These are phyloP conservation scores for Malurus splendens DNA, from an alignment of 2,797 vertebrate genomes.

Conservation along the genomic window DNA sequence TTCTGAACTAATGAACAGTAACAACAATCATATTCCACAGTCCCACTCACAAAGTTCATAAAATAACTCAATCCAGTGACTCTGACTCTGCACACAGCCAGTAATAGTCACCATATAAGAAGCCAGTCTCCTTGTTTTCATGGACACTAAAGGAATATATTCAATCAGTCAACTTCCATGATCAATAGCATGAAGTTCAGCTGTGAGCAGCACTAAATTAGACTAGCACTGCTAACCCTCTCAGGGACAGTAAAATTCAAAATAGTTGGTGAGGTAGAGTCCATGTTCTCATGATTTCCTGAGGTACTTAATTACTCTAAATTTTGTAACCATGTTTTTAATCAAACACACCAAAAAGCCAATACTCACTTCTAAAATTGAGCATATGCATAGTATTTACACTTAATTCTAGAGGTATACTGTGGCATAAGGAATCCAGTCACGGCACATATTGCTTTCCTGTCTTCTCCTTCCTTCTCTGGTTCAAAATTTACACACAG, in stretches of 20 bases:
- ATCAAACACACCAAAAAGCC: not conserved
- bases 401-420: not conserved
- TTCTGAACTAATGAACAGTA: conserved; percentile 5
- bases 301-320: not conserved
- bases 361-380: not conserved
- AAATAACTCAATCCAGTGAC: not conserved
- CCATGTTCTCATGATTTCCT: not conserved
- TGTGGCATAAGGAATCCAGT: not conserved
- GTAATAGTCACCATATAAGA: not conserved
- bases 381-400: not conserved
- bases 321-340: not conserved
- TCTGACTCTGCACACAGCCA: not conserved
- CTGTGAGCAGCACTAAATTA: not conserved
- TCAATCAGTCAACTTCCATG: not conserved
- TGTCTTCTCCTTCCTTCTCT: not conserved
- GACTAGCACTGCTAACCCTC: not conserved
- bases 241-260: not conserved
- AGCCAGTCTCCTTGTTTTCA: not conserved
- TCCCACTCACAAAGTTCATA: not conserved
- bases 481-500: conserved; percentile 33
- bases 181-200: not conserved
- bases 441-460: not conserved
- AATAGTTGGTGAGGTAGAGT: not conserved
- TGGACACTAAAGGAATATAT: not conserved
- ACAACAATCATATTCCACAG: not conserved